These are phyloP conservation scores for Uromys caudimaculatus DNA, from an alignment of 2,797 vertebrate species.

Conservation along the genomic window DNA sequence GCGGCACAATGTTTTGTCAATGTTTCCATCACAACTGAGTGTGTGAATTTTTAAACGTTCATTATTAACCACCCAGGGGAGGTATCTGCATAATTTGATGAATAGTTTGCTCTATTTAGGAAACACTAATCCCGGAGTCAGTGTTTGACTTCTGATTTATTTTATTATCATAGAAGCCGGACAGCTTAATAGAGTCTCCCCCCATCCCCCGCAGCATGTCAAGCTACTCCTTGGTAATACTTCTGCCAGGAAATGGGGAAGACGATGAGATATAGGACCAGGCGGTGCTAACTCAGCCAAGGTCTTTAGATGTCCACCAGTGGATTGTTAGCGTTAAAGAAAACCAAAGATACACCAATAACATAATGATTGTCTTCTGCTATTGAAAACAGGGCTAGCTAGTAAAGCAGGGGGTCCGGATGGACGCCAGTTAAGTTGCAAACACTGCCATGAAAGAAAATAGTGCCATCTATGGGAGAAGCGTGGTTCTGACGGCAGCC, in stretches of 20 bases:
- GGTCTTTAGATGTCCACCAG: neutral
- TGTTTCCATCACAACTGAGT: constrained; percentile 13
- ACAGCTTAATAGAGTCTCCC: neutral
- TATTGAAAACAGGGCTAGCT: constrained; percentile 17
- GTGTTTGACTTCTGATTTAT: constrained; percentile 41
- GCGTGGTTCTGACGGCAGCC: constrained; percentile 10
- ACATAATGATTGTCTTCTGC: constrained; percentile 50
- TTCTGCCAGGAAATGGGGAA: neutral
- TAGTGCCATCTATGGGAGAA: constrained; percentile 82
- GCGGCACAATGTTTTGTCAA: neutral
- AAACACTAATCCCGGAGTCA: constrained; percentile 34
- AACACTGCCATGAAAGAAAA: constrained; percentile 70
- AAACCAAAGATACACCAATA: neutral
- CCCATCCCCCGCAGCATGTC: neutral
- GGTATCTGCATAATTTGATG: neutral
- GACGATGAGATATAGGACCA: neutral
- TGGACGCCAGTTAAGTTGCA: neutral
- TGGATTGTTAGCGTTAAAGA: neutral
- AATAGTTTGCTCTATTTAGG: constrained; percentile 51
- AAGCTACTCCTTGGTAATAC: neutral
- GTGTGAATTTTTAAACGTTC: constrained; percentile 9
- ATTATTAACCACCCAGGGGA: neutral
- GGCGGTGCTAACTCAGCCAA: neutral
- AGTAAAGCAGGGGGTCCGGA: neutral
- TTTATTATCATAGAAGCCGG: neutral